A percentile compares a stretch with the other conserved stretches of the same genome.
phyloP scores from a whole-genome alignment of 1,140 invertebrate species.

The Coptotermes formosanus region DNA sequence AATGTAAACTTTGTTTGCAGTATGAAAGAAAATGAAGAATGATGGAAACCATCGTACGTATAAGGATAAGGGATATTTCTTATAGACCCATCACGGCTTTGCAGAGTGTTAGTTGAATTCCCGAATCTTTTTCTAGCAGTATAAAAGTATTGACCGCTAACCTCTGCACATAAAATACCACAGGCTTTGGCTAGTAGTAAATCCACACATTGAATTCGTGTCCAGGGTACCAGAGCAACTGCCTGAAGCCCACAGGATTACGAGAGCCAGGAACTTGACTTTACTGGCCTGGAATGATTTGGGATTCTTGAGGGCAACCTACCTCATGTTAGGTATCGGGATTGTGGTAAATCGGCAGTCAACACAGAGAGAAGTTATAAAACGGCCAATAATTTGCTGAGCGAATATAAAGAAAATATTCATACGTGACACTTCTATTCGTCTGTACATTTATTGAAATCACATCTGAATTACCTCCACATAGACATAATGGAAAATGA shows the following conservation, averaged over 20 bases:
- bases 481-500: no score
- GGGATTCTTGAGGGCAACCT: neutral
- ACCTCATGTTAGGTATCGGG: neutral
- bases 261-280: neutral
- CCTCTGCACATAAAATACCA: neutral
- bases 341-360: no score
- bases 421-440: no score
- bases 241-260: neutral
- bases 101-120: neutral
- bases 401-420: no score
- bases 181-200: neutral
- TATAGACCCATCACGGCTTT: neutral
- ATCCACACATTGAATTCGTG: conserved; percentile 5
- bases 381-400: no score
- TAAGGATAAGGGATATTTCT: neutral
- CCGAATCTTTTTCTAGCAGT: neutral
- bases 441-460: no score
- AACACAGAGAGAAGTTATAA: no score
- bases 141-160: neutral
- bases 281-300: neutral
- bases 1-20: no score
- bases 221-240: neutral
- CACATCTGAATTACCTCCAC: no score
- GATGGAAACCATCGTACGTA: no score
- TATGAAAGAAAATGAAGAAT: no score